Conservation (phyloP, 2,797 vertebrate genomes). For the Crocidura indochinensis region DNA sequence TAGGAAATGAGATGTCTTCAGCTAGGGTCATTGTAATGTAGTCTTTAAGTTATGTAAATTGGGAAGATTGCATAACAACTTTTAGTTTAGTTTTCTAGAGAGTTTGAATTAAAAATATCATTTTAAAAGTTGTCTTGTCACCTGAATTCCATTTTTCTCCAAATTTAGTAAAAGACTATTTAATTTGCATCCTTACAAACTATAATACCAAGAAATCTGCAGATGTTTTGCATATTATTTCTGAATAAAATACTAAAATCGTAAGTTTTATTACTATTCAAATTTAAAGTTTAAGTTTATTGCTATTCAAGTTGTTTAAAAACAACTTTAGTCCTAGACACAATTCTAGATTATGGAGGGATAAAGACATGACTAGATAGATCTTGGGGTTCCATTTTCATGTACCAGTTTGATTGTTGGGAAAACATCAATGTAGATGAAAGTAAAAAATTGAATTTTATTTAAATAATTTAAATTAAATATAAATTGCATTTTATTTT, state of each 20-base stretch:
- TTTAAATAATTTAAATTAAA: background rate
- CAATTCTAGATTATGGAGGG: background rate
- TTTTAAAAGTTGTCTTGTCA: slow-evolving; percentile 6
- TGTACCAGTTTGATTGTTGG: background rate
- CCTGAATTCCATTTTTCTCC: slow-evolving; percentile 40
- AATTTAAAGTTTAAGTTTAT: background rate
- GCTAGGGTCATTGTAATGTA: slow-evolving; percentile 16
- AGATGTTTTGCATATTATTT: background rate
- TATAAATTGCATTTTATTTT: background rate
- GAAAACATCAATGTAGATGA: background rate
- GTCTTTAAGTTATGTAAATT: slow-evolving; percentile 53
- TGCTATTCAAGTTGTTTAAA: background rate
- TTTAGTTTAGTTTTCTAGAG: slow-evolving; percentile 63
- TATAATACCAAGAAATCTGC: slow-evolving; percentile 27
- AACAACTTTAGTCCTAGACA: background rate
- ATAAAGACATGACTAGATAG: background rate
- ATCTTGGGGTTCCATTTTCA: background rate
- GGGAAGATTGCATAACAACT: background rate
- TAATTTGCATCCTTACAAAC: background rate
- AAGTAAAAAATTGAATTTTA: slow-evolving; percentile 31
- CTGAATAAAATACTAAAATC: slow-evolving; percentile 46
- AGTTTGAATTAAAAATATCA: slow-evolving; percentile 7
- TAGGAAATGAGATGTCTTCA: background rate
- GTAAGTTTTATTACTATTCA: slow-evolving; percentile 13
- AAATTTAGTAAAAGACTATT: slow-evolving; percentile 16